A percentile compares a stretch with the other conserved stretches of the same genome.
phyloP scores from a whole-genome alignment of 2,888 invertebrate species.

The Coleophora flavipennella region DNA sequence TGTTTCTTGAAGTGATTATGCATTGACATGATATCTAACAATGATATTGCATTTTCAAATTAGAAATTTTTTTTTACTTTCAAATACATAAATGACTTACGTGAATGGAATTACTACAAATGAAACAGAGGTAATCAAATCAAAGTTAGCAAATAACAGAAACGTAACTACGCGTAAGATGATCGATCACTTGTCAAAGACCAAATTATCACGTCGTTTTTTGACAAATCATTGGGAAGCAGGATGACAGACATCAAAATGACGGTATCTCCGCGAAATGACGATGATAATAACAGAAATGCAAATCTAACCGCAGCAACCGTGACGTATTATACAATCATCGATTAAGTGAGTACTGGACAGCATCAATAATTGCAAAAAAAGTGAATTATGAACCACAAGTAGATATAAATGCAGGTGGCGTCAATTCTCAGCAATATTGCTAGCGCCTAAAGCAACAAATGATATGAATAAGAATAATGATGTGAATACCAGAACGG shows the following conservation, averaged over 20 bases:
- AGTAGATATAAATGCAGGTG: background rate
- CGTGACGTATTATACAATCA: slow-evolving; percentile 37
- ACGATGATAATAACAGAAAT: slow-evolving; percentile 33
- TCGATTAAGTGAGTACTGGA: slow-evolving; percentile 41
- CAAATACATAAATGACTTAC: too few relatives aligned
- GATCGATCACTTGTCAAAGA: slow-evolving; percentile 38
- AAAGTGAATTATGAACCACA: slow-evolving; percentile 13
- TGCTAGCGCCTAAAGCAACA: background rate
- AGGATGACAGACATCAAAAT: slow-evolving; percentile 26
- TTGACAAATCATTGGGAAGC: slow-evolving; percentile 36
- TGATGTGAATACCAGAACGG: background rate
- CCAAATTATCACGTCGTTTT: slow-evolving; percentile 35
- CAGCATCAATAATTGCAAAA: slow-evolving; percentile 34
- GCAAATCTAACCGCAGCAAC: slow-evolving; percentile 34
- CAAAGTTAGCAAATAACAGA: slow-evolving; percentile 9
- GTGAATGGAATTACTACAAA: too few relatives aligned
- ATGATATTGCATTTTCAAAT: too few relatives aligned
- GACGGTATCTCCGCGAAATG: slow-evolving; percentile 14
- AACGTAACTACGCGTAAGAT: slow-evolving; percentile 10
- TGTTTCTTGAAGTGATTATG: too few relatives aligned
- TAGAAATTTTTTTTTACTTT: too few relatives aligned
- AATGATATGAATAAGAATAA: background rate
- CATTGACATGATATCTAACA: too few relatives aligned
- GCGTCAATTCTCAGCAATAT: background rate
- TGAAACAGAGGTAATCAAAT: too few relatives aligned